Percentiles rank a stretch among this genome's conserved stretches.
Evolutionary conservation across 2,113 vertebrate genomes (phyloP).

Genomic region (Silurus meridionalis): DNA sequence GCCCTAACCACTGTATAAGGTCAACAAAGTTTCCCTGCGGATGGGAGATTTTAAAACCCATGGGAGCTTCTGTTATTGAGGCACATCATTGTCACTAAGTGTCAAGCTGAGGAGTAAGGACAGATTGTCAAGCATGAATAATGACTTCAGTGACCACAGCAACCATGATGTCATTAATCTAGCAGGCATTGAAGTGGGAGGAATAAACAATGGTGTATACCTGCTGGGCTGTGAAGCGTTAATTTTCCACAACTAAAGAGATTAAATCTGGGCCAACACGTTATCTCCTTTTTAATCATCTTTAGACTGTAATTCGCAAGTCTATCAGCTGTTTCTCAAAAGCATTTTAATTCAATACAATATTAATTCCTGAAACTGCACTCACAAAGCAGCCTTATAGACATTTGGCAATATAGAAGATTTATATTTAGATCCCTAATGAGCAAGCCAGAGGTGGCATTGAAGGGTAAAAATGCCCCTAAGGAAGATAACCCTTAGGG

Average conservation of each 20-base stretch:
- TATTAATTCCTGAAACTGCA: neutral
- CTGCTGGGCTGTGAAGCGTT: neutral
- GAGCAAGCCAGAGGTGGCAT: neutral
- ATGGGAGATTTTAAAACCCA: neutral
- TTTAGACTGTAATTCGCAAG: neutral
- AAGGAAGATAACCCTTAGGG: neutral
- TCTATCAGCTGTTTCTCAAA: neutral
- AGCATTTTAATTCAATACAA: neutral
- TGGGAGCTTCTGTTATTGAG: constrained; percentile 4
- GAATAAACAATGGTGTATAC: neutral
- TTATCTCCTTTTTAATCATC: neutral
- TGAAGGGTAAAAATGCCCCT: neutral
- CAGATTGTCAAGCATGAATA: constrained; percentile 29
- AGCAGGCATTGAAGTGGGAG: neutral
- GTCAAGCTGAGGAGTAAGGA: neutral
- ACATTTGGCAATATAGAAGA: neutral
- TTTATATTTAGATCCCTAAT: constrained; percentile 16
- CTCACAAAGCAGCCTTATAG: neutral
- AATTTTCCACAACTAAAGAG: neutral
- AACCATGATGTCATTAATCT: constrained; percentile 33
- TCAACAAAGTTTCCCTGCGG: neutral
- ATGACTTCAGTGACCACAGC: constrained; percentile 16
- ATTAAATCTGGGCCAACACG: neutral
- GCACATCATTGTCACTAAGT: neutral
- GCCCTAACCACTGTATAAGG: neutral